Percentiles rank a stretch among this genome's conserved stretches.
phyloP scores from a whole-genome alignment of 1,140 invertebrate genomes.

The Saxidomus purpurata region DNA sequence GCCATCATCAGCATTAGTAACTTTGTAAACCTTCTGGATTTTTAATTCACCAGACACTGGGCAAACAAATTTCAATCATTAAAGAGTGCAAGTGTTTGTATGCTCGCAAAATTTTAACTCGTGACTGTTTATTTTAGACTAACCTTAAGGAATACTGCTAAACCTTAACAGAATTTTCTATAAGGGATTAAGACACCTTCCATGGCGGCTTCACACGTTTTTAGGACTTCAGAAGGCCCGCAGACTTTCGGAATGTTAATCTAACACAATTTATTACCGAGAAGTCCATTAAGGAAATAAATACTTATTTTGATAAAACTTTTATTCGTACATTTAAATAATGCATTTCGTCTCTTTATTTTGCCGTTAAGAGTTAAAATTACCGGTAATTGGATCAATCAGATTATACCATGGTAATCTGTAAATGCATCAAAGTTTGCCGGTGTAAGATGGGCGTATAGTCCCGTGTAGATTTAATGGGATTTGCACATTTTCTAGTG shows the following conservation, averaged over 20 bases:
- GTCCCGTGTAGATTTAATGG: not conserved
- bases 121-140: not conserved
- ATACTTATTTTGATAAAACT: not conserved
- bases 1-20: no score
- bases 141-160: not conserved
- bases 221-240: not conserved
- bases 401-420: conserved; percentile 7
- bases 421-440: not conserved
- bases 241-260: not conserved
- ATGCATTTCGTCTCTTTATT: not conserved
- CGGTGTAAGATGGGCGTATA: not conserved
- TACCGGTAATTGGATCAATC: not conserved
- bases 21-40: no score
- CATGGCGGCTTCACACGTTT: not conserved
- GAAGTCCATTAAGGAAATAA: not conserved
- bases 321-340: not conserved
- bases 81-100: not conserved
- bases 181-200: conserved; percentile 22
- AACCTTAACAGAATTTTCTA: not conserved
- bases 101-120: not conserved
- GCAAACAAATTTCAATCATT: no score
- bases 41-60: no score
- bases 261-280: not conserved
- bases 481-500: not conserved
- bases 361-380: not conserved